Percentiles rank a stretch among this genome's conserved stretches.
Evolutionary conservation across 2,888 invertebrate genomes (phyloP).

Genomic region (Operophtera brumata): DNA sequence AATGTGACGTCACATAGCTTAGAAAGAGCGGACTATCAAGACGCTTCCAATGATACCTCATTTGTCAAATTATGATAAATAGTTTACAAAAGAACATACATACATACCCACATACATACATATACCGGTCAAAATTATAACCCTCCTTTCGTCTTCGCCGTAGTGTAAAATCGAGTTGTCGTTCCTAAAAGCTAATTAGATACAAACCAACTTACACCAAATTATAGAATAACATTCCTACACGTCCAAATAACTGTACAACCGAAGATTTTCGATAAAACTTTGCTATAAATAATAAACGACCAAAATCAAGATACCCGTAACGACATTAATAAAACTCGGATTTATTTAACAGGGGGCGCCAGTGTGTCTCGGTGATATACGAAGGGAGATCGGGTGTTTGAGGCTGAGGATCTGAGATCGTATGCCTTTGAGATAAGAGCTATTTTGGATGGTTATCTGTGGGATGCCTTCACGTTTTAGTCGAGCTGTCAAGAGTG

Average conservation of each 20-base stretch:
- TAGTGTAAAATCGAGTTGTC: neutral
- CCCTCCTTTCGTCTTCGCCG: too few relatives aligned
- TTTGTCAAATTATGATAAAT: too few relatives aligned
- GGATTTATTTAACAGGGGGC: constrained; percentile 70
- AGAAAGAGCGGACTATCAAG: too few relatives aligned
- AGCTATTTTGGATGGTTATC: constrained; percentile 12
- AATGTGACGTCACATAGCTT: too few relatives aligned
- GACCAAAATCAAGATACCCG: constrained; percentile 62
- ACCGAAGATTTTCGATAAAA: constrained; percentile 32
- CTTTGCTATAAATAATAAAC: constrained; percentile 74
- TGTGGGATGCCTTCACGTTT: neutral
- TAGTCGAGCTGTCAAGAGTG: neutral
- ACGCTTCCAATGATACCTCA: too few relatives aligned
- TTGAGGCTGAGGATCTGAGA: constrained; percentile 12
- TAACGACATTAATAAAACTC: constrained; percentile 76
- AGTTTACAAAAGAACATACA: too few relatives aligned
- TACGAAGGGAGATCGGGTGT: constrained; percentile 43
- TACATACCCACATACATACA: too few relatives aligned
- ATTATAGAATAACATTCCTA: constrained; percentile 24
- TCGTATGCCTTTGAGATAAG: constrained; percentile 19
- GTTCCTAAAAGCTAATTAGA: constrained; percentile 9
- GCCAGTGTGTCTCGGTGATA: constrained; percentile 71
- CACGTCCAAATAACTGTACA: constrained; percentile 15
- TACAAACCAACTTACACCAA: constrained; percentile 19
- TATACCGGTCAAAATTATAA: too few relatives aligned